Conservation (phyloP, 1,140 invertebrate species). For the Philopotamus ludificatus region DNA sequence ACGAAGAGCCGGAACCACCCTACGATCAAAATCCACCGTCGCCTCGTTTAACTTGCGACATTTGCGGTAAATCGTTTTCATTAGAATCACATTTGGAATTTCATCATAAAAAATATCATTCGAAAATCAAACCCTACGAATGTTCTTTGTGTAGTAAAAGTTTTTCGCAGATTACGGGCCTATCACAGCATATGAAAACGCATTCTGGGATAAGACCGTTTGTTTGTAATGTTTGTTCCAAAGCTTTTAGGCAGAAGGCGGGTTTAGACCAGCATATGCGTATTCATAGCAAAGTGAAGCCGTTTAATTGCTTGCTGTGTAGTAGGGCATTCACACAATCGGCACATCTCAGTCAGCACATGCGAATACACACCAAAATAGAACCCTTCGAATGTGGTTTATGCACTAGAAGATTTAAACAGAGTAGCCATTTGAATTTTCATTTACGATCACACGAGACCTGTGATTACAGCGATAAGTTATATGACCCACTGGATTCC, state of each 20-base stretch:
- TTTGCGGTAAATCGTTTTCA: slow-evolving; percentile 53
- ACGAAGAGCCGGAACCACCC: slow-evolving; percentile 37
- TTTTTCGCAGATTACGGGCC: slow-evolving; percentile 74
- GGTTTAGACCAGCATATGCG: slow-evolving; percentile 59
- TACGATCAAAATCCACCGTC: slow-evolving; percentile 34
- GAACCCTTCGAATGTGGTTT: slow-evolving; percentile 70
- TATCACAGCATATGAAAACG: slow-evolving; percentile 64
- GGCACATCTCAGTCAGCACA: slow-evolving; percentile 53
- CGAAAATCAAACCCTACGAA: slow-evolving; percentile 77
- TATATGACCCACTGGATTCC: background rate
- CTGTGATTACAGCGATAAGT: background rate
- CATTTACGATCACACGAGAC: slow-evolving; percentile 50
- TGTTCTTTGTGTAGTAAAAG: slow-evolving; percentile 82
- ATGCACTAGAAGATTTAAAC: slow-evolving; percentile 58
- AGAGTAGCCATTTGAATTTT: slow-evolving; percentile 54
- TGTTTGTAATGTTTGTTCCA: slow-evolving; percentile 68
- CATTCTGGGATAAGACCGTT: slow-evolving; percentile 65
- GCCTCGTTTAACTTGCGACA: slow-evolving; percentile 46
- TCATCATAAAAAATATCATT: slow-evolving; percentile 55
- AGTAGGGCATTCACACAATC: slow-evolving; percentile 63
- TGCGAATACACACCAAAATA: slow-evolving; percentile 62
- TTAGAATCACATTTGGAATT: slow-evolving; percentile 49
- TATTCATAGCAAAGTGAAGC: slow-evolving; percentile 59
- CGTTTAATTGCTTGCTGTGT: slow-evolving; percentile 69
- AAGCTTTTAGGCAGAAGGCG: slow-evolving; percentile 70